Conservation (phyloP, 2,113 vertebrate genomes). For the Recurvirostra avosetta region DNA sequence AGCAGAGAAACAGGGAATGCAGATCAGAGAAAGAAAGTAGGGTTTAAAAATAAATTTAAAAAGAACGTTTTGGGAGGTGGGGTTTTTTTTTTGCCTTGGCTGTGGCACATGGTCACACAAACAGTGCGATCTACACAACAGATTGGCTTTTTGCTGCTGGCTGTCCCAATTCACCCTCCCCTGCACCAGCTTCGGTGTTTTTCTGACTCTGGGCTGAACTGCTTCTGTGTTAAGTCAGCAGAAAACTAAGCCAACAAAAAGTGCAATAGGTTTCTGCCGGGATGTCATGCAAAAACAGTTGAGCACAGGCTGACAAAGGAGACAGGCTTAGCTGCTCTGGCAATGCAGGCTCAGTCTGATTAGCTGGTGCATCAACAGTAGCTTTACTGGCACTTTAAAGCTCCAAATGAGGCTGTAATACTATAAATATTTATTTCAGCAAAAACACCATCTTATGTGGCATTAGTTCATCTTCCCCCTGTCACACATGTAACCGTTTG, state of each 20-base stretch:
- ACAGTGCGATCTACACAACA: neutral
- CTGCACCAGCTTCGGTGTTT: slow-evolving; percentile 19
- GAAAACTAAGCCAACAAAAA: slow-evolving; percentile 60
- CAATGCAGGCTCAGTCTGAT: neutral
- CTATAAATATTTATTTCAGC: neutral
- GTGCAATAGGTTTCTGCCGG: neutral
- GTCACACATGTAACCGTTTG: neutral
- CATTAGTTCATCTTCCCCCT: neutral
- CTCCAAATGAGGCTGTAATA: neutral
- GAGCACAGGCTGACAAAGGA: slow-evolving; percentile 7
- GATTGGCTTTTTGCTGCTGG: neutral
- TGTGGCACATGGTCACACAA: neutral
- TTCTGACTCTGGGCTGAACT: slow-evolving; percentile 58
- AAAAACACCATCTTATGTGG: neutral
- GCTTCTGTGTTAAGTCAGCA: slow-evolving; percentile 64
- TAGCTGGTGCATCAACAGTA: neutral
- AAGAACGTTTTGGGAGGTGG: neutral
- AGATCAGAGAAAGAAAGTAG: neutral
- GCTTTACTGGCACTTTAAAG: neutral
- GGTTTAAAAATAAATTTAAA: neutral
- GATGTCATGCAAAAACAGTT: slow-evolving; percentile 22
- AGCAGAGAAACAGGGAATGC: neutral
- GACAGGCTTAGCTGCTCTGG: neutral
- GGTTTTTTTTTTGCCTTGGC: neutral
- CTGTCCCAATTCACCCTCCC: neutral